Conservation (phyloP, 2,888 invertebrate species). For the Urechis unicinctus region DNA sequence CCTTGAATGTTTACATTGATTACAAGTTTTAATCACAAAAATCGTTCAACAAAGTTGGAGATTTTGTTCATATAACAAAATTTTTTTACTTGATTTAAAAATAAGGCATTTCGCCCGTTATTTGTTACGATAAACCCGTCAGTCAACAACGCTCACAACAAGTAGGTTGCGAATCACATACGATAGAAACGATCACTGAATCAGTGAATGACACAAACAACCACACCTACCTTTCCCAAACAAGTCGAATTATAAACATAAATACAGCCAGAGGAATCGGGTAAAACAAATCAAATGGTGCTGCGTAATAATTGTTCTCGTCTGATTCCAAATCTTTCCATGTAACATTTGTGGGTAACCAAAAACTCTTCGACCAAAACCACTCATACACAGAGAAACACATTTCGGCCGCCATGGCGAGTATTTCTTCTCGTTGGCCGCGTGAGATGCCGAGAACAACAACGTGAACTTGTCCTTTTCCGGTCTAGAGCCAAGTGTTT, state of each 20-base stretch:
- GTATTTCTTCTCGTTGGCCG: neutral
- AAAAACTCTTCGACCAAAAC: conserved; percentile 21
- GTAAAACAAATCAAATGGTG: conserved; percentile 17
- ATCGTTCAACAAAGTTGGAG: too few species aligned
- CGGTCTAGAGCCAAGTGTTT: too few species aligned
- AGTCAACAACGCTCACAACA: neutral
- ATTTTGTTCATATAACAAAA: too few species aligned
- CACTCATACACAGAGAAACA: conserved; percentile 7
- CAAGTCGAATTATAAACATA: conserved; percentile 18
- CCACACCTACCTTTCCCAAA: conserved; percentile 22
- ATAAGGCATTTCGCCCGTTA: too few species aligned
- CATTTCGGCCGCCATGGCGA: neutral
- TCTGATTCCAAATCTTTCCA: conserved; percentile 17
- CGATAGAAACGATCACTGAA: too few species aligned
- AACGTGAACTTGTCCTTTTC: too few species aligned
- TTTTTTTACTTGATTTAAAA: too few species aligned
- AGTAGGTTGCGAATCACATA: neutral
- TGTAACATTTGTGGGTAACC: conserved; percentile 21
- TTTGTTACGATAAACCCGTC: neutral
- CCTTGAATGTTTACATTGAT: too few species aligned
- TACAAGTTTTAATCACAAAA: too few species aligned
- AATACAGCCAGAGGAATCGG: conserved; percentile 18
- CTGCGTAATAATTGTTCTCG: conserved; percentile 14
- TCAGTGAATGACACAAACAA: neutral
- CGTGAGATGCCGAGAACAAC: neutral